phyloP scores from a whole-genome alignment of 2,797 vertebrate species.

The Chelon auratus region DNA sequence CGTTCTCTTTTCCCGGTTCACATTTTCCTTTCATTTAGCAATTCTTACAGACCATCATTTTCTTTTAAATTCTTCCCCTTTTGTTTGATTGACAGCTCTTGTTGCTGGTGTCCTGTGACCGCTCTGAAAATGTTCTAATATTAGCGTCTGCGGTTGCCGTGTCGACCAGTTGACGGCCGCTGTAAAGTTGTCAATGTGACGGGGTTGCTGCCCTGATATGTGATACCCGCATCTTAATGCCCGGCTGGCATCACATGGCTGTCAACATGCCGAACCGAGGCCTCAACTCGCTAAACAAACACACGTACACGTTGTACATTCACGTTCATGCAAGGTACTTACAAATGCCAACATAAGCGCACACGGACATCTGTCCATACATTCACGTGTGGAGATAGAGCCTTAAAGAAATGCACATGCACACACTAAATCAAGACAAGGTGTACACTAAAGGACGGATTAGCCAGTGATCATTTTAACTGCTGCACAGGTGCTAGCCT shows the following conservation, averaged over 20 bases:
- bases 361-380: not conserved
- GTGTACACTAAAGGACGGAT: constrained; percentile 21
- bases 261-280: constrained; percentile 56
- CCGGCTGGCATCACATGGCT: constrained; percentile 63
- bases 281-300: constrained; percentile 29
- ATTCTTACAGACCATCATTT: not conserved
- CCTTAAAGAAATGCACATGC: not conserved
- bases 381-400: not conserved
- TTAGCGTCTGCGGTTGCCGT: constrained; percentile 53
- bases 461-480: constrained; percentile 46
- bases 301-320: constrained; percentile 21
- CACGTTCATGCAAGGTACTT: not conserved
- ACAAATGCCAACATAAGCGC: not conserved
- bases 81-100: constrained; percentile 59
- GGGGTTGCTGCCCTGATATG: constrained; percentile 52
- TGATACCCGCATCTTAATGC: constrained; percentile 50
- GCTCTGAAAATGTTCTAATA: constrained; percentile 66
- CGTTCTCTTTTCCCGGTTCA: constrained; percentile 29
- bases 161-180: constrained; percentile 58
- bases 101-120: constrained; percentile 47
- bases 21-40: not conserved
- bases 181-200: constrained; percentile 71
- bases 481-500: constrained; percentile 39
- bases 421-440: constrained; percentile 1
- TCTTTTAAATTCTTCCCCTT: not conserved